A percentile compares a stretch with the other conserved stretches of the same genome.
Evolutionary conservation across 2,113 vertebrate genomes (phyloP).

Genomic region (Pedetes capensis): DNA sequence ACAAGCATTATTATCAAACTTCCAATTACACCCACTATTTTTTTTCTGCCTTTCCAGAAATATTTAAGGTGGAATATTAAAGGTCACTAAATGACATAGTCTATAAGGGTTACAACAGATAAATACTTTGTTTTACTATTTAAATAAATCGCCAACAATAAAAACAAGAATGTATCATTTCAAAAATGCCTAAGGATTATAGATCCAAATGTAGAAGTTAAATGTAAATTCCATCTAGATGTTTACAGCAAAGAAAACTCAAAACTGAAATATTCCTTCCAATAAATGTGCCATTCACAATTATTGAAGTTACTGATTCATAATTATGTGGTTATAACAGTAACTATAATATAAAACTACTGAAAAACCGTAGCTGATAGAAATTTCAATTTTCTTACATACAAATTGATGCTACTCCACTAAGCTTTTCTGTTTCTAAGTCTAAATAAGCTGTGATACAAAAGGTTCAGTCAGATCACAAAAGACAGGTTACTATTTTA

Average conservation of each 20-base stretch:
- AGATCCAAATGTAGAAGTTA: not conserved
- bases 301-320: not conserved
- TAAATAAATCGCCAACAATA: constrained; percentile 31
- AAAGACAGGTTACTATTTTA: not conserved
- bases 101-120: not conserved
- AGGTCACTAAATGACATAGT: not conserved
- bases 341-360: not conserved
- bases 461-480: not conserved
- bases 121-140: not conserved
- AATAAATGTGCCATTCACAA: constrained; percentile 10
- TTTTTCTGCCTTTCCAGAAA: constrained; percentile 25
- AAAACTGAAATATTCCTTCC: constrained; percentile 8
- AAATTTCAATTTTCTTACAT: constrained; percentile 6
- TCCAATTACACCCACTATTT: not conserved
- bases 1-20: constrained; percentile 3
- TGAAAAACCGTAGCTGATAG: not conserved
- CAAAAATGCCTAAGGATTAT: not conserved
- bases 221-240: not conserved
- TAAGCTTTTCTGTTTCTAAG: not conserved
- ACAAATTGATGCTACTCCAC: not conserved
- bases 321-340: not conserved
- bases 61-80: constrained; percentile 31
- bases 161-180: constrained; percentile 20
- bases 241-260: not conserved
- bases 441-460: not conserved